Evolutionary conservation across 2,113 vertebrate species (phyloP).

Genomic region (Halcyon senegalensis): DNA sequence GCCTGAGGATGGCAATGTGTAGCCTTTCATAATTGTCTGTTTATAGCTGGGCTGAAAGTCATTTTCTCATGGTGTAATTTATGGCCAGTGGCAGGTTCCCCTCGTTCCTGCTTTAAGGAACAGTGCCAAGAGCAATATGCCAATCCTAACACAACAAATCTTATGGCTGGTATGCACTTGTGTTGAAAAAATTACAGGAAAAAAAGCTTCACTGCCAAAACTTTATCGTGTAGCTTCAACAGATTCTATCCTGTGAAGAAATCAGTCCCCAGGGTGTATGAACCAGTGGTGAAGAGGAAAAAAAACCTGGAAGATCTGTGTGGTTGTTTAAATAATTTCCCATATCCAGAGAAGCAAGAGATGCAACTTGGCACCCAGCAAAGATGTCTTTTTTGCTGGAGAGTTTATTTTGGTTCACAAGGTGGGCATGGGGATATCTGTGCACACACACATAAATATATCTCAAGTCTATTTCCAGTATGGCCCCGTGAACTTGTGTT

Average conservation of each 20-base stretch:
- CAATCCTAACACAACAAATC: background rate
- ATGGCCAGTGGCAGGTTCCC: background rate
- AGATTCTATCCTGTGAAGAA: background rate
- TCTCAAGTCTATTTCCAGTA: background rate
- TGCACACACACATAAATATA: background rate
- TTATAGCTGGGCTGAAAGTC: background rate
- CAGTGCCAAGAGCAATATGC: background rate
- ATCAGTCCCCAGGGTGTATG: background rate
- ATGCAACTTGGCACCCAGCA: background rate
- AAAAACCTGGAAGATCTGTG: background rate
- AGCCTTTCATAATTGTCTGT: slow-evolving; percentile 4
- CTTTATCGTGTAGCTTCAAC: background rate
- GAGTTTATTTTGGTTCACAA: background rate
- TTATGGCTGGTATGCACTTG: background rate
- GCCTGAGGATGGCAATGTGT: background rate
- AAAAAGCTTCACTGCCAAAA: background rate
- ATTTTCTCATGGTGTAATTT: slow-evolving; percentile 41
- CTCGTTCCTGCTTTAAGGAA: background rate
- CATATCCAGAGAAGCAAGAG: background rate
- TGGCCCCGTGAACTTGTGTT: background rate
- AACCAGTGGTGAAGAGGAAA: background rate
- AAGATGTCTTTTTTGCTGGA: background rate
- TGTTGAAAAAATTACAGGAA: background rate
- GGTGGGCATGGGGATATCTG: background rate
- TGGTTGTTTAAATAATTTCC: background rate